Base-by-base conservation (phyloP, 2,888 invertebrate genomes). In the Peribatodes rhomboidaria region DNA sequence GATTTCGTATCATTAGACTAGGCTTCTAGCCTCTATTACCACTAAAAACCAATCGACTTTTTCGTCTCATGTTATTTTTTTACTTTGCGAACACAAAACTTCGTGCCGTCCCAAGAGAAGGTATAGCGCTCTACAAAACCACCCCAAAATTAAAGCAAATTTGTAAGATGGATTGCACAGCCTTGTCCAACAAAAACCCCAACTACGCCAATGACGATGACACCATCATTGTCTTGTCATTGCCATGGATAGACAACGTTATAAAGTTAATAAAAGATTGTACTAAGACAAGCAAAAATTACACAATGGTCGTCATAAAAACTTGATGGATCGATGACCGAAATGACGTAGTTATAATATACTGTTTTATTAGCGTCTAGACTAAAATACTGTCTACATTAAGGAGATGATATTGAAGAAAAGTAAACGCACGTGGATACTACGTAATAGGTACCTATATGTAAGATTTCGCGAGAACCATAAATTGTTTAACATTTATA, bases 401-500 rank as follows among this genome's bases (percentile, higher is more conserved):
- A 37, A 20, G 18, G 50, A 13, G 11, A 37, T 10, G 47, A 49
- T 31, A 33, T 49, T 37, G 18, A 18, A 0, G 35, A 50, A 50
- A 50, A 9, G 35, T 35, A 50, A 50, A 50, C 50, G 13, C 35
- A 14, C 47, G 31, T 50, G 8, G 4, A 20, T 50, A 35, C 33
- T 16, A 14, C 31, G 1, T 10, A 2, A 10, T 7, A n/a, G 7
- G 22, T 31, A 16, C n/a, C n/a, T n/a, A n/a, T n/a, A 49, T 16
- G 18, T 50, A 18, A 50, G 35, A 18, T 35, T 50, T 33, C 18
- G 11, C 18, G 16, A 18, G 35, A 35, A 35, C n/a, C 50, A 50
- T 50, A 50, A 50, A 50, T 50, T 37, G 35, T 50, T 35, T 7
- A 18, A 13, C 18, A 50, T 49, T 33, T 58, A 58, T 41, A 11